Percentiles rank a stretch among this genome's conserved stretches.
Conservation (phyloP, 2,888 invertebrate species). For the Dolichopus griseipennis region DNA sequence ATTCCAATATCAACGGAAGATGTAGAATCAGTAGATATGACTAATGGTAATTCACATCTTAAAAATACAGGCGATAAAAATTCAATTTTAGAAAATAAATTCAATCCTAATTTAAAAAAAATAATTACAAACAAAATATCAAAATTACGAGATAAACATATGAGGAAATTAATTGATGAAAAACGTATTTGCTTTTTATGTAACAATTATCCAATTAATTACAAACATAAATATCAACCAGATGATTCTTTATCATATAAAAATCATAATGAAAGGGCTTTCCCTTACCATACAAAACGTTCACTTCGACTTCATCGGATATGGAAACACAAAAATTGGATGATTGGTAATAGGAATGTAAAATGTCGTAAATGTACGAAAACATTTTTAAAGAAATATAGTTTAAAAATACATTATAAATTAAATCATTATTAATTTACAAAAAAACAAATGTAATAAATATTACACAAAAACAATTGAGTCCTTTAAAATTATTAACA, state of each 20-base stretch:
- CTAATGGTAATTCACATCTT: neutral
- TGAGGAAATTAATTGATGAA: slow-evolving; percentile 38
- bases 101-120: neutral
- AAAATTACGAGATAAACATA: slow-evolving; percentile 41
- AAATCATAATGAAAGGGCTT: slow-evolving; percentile 31
- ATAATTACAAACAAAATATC: slow-evolving; percentile 24
- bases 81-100: neutral
- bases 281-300: slow-evolving; percentile 45
- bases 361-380: slow-evolving; percentile 31
- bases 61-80: neutral
- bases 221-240: neutral
- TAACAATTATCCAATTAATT: slow-evolving; percentile 23
- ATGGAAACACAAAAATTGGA: slow-evolving; percentile 44
- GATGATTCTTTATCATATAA: slow-evolving; percentile 21
- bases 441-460: neutral
- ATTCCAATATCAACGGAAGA: slow-evolving; percentile 18
- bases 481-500: too few species aligned
- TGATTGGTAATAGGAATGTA: slow-evolving; percentile 19
- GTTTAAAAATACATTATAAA: slow-evolving; percentile 35
- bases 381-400: slow-evolving; percentile 33
- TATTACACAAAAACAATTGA: too few species aligned
- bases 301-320: slow-evolving; percentile 46
- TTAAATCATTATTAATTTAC: slow-evolving; percentile 25
- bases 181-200: slow-evolving; percentile 37
- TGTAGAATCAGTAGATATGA: neutral